phyloP scores from a whole-genome alignment of 2,888 invertebrate genomes.

The Drosophila nigricruria region DNA sequence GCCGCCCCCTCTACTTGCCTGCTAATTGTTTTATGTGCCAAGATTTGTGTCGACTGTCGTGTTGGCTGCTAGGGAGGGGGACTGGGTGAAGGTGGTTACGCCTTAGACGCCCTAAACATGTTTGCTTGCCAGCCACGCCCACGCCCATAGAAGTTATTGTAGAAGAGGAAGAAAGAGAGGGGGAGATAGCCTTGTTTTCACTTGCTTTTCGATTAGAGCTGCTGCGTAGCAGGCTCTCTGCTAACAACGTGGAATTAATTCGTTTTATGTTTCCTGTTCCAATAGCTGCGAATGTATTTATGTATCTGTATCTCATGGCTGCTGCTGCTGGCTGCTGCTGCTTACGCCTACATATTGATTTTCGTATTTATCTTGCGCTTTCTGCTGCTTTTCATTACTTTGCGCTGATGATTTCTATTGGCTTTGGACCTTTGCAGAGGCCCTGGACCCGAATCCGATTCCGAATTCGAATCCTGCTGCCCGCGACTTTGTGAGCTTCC shows the following conservation, averaged over 20 bases:
- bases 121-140: conserved; percentile 64
- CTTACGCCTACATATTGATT: conserved; percentile 81
- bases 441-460: conserved; percentile 4
- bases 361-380: conserved; percentile 74
- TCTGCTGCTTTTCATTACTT: conserved; percentile 72
- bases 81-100: conserved; percentile 22
- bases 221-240: conserved; percentile 48
- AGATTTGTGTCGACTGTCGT: conserved; percentile 75
- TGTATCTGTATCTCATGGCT: conserved; percentile 56
- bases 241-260: conserved; percentile 75
- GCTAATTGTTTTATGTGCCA: conserved; percentile 81
- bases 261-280: conserved; percentile 77
- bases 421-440: conserved; percentile 37
- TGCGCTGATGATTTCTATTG: conserved; percentile 69
- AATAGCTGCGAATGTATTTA: conserved; percentile 43
- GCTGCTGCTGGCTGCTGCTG: conserved; percentile 48
- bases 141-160: conserved; percentile 31
- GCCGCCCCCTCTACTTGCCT: conserved; percentile 32
- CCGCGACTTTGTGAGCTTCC: conserved; percentile 32
- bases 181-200: conserved; percentile 58
- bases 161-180: too few relatives aligned
- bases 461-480: conserved; percentile 10
- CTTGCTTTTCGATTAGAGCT: conserved; percentile 76
- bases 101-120: conserved; percentile 68
- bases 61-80: conserved; percentile 17